Evolutionary conservation across 1,140 invertebrate genomes (phyloP).

Genomic region (Drosophila chauvacae): DNA sequence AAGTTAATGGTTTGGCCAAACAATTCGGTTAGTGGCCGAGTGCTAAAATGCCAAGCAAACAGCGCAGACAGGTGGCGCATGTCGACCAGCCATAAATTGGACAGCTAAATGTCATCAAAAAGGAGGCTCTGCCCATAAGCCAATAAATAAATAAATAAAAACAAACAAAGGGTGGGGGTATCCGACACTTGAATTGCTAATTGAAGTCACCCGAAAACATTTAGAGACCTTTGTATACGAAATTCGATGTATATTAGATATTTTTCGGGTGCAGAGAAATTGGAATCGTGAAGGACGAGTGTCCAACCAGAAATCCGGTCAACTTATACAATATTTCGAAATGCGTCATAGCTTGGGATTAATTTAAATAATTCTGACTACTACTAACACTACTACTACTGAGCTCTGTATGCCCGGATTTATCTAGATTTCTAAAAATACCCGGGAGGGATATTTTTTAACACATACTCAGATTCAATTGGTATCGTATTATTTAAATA

Average conservation of each 20-base stretch:
- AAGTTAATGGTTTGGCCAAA: slow-evolving; percentile 57
- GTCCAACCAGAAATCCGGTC: background rate
- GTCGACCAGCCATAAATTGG: slow-evolving; percentile 41
- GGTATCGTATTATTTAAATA: too few relatives aligned
- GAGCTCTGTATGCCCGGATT: background rate
- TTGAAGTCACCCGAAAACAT: slow-evolving; percentile 60
- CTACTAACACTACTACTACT: too few relatives aligned
- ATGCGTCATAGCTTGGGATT: slow-evolving; percentile 11
- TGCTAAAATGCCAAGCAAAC: slow-evolving; percentile 59
- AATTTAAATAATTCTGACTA: slow-evolving; percentile 29
- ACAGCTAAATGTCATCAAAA: slow-evolving; percentile 48
- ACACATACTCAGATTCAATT: background rate
- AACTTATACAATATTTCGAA: background rate
- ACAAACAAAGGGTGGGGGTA: slow-evolving; percentile 4
- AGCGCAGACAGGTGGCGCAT: slow-evolving; percentile 62
- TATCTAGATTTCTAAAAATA: background rate
- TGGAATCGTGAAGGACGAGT: slow-evolving; percentile 1
- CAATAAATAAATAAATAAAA: slow-evolving; percentile 3
- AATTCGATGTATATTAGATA: background rate
- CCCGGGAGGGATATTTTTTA: background rate
- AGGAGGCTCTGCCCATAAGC: slow-evolving; percentile 23
- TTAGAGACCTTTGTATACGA: slow-evolving; percentile 32
- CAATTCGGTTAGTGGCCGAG: slow-evolving; percentile 53
- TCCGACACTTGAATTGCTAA: slow-evolving; percentile 53
- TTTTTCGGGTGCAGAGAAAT: slow-evolving; percentile 3